phyloP scores from a whole-genome alignment of 2,888 invertebrate species.

The Lamproptera curius region DNA sequence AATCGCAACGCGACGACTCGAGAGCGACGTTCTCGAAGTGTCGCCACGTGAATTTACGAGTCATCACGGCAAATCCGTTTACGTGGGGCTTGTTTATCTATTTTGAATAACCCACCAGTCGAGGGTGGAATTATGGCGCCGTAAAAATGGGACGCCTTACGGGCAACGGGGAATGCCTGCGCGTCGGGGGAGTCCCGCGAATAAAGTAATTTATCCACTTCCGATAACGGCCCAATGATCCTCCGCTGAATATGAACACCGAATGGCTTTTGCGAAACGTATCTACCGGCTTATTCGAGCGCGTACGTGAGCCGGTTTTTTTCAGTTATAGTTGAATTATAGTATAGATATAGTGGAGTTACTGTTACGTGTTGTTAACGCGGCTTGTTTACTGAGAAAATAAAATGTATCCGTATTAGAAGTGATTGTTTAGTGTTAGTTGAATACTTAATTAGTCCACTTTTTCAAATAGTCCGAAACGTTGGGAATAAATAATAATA shows the following conservation, averaged over 20 bases:
- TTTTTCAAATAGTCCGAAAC: too few relatives aligned
- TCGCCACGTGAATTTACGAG: conserved; percentile 4
- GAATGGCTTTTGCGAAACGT: conserved; percentile 34
- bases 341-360: too few relatives aligned
- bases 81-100: conserved; percentile 32
- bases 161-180: conserved; percentile 55
- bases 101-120: conserved; percentile 39
- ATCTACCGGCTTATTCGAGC: too few relatives aligned
- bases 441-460: too few relatives aligned
- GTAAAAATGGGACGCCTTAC: conserved; percentile 57
- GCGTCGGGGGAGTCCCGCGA: conserved; percentile 53
- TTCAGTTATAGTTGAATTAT: neutral
- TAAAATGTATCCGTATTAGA: too few relatives aligned
- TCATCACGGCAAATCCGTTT: conserved; percentile 17
- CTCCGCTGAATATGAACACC: conserved; percentile 47
- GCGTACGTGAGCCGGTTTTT: too few relatives aligned
- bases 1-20: too few relatives aligned
- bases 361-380: too few relatives aligned
- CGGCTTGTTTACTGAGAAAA: too few relatives aligned
- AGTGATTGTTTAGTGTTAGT: too few relatives aligned
- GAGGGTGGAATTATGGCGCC: conserved; percentile 50
- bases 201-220: conserved; percentile 74
- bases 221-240: conserved; percentile 71
- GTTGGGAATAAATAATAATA: too few relatives aligned
- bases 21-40: too few relatives aligned